Percentiles rank a stretch among this genome's conserved stretches.
phyloP scores from a whole-genome alignment of 1,140 invertebrate species.

The Metaphire vulgaris region DNA sequence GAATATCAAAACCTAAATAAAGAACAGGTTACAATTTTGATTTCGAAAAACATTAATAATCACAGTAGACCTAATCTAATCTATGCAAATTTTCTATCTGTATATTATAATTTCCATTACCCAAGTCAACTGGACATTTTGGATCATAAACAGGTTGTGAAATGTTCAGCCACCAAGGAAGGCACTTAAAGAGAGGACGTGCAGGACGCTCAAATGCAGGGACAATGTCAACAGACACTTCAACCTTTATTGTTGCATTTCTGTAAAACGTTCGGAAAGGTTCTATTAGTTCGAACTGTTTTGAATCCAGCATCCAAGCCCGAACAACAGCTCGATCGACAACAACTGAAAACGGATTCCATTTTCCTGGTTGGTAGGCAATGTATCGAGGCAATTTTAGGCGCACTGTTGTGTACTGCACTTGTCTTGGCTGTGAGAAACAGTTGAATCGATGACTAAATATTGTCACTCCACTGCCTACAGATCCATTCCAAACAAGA shows the following conservation, averaged over 20 bases:
- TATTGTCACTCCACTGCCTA: not conserved
- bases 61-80: too few species aligned
- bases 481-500: not conserved
- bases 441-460: not conserved
- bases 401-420: not conserved
- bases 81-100: too few species aligned
- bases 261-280: not conserved
- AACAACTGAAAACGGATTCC: conserved; percentile 8
- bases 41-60: too few species aligned
- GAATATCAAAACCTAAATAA: too few species aligned
- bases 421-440: not conserved
- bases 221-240: not conserved
- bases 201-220: conserved; percentile 2
- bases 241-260: not conserved
- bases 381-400: conserved; percentile 13
- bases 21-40: too few species aligned
- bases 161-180: not conserved
- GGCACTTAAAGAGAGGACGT: not conserved
- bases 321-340: not conserved
- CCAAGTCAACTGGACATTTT: conserved; percentile 1
- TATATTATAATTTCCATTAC: too few species aligned
- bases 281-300: not conserved
- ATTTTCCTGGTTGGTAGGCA: not conserved
- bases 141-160: conserved; percentile 6
- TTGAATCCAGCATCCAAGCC: conserved; percentile 4